Conservation (phyloP, 2,888 invertebrate genomes). For the Tipula helvola region DNA sequence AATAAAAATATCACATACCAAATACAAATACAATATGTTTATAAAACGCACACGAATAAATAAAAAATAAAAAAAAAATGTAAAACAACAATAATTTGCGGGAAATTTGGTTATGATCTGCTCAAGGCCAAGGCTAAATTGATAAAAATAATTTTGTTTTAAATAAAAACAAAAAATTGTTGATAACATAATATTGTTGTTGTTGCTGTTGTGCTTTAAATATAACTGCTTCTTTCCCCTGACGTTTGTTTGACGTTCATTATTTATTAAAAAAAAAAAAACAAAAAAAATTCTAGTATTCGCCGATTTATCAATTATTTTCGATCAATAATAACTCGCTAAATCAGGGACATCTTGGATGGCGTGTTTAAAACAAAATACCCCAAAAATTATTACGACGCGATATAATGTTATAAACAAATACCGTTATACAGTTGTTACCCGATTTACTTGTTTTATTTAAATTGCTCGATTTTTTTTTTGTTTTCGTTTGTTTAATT, state of each 20-base stretch:
- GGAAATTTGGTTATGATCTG: background rate
- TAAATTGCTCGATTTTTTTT: too few relatives aligned
- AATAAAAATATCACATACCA: background rate
- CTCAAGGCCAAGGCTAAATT: background rate
- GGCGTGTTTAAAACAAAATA: background rate
- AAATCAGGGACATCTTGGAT: background rate
- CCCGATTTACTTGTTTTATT: background rate
- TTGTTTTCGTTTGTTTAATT: background rate
- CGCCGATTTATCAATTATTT: background rate
- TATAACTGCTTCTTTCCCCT: background rate
- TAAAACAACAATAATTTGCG: background rate
- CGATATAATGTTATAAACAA: background rate
- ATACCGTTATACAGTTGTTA: background rate
- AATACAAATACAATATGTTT: background rate
- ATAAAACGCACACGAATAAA: background rate
- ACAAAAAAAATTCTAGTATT: background rate
- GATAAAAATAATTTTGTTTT: background rate
- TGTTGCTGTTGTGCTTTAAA: background rate
- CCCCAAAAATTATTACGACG: background rate
- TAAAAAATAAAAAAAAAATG: background rate
- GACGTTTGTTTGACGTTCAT: background rate
- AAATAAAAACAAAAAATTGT: background rate
- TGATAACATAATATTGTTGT: background rate
- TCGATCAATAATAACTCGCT: background rate
- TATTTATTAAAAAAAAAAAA: background rate